Conservation (phyloP, 1,140 invertebrate species). For the Drosophila nigrodunni region DNA sequence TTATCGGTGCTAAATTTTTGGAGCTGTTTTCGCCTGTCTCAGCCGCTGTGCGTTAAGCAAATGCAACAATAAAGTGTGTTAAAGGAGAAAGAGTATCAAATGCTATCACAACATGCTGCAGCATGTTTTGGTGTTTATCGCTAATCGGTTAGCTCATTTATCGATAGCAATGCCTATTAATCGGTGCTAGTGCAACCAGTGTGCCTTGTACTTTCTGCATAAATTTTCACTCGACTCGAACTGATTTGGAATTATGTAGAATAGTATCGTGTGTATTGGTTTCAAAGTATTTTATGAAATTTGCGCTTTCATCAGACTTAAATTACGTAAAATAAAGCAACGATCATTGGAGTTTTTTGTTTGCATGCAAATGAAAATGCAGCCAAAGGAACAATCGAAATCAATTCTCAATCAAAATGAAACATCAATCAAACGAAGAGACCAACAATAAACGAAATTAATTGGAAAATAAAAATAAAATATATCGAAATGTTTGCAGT, state of each 20-base stretch:
- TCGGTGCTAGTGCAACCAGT: conserved; percentile 29
- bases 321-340: conserved; percentile 32
- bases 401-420: conserved; percentile 51
- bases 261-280: conserved; percentile 12
- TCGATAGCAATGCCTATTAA: conserved; percentile 26
- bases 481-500: conserved; percentile 28
- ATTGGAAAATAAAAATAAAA: conserved; percentile 13
- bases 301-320: conserved; percentile 19
- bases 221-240: conserved; percentile 8
- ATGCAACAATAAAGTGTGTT: conserved; percentile 15
- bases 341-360: conserved; percentile 44
- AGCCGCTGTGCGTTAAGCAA: conserved; percentile 46
- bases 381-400: conserved; percentile 62
- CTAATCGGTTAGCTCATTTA: conserved; percentile 5
- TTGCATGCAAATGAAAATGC: conserved; percentile 73
- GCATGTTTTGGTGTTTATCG: conserved; percentile 26
- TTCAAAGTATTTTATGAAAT: conserved; percentile 12
- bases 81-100: conserved; percentile 2
- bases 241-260: background rate
- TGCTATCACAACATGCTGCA: conserved; percentile 15
- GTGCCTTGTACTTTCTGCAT: conserved; percentile 24
- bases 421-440: conserved; percentile 10
- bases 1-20: conserved; percentile 20
- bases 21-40: conserved; percentile 10
- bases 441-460: conserved; percentile 13